These are phyloP conservation scores for Penaeus japonicus DNA, from an alignment of 1,140 invertebrate species.

Conservation along the genomic window DNA sequence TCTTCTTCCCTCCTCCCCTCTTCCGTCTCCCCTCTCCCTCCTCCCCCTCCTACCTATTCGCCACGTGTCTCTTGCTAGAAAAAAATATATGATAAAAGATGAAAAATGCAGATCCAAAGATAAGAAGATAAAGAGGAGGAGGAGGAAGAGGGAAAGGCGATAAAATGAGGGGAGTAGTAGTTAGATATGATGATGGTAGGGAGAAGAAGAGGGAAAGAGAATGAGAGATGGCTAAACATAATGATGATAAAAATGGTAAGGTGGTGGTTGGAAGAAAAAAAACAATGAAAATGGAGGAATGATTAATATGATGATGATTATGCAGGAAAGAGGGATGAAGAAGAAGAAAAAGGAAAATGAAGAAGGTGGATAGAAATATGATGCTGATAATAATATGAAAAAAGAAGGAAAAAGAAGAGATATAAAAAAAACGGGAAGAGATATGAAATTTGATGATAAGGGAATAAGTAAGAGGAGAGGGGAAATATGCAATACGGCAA, in stretches of 20 bases:
- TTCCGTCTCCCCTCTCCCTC: not conserved
- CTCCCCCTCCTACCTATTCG: not conserved
- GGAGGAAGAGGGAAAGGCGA: not conserved
- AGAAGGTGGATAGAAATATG: too few relatives aligned
- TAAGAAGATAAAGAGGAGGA: not conserved
- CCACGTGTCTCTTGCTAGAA: too few relatives aligned
- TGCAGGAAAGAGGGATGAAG: not conserved
- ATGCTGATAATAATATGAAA: not conserved
- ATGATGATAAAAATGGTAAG: not conserved
- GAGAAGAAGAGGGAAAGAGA: not conserved
- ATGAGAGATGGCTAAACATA: not conserved
- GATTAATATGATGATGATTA: not conserved
- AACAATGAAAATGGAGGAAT: not conserved
- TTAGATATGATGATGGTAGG: not conserved
- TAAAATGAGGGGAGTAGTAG: not conserved
- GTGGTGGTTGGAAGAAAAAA: not conserved
- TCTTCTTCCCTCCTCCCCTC: not conserved
- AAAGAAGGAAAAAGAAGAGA: not conserved
- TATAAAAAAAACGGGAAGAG: not conserved
- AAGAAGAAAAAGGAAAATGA: not conserved
- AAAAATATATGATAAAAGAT: too few relatives aligned
- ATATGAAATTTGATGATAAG: too few relatives aligned
- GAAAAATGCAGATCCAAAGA: not conserved
- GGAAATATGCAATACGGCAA: too few relatives aligned
- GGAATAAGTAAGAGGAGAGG: too few relatives aligned